Percentiles rank a stretch among this genome's conserved stretches.
Evolutionary conservation across 2,113 vertebrate genomes (phyloP).

Genomic region (Athene noctua): DNA sequence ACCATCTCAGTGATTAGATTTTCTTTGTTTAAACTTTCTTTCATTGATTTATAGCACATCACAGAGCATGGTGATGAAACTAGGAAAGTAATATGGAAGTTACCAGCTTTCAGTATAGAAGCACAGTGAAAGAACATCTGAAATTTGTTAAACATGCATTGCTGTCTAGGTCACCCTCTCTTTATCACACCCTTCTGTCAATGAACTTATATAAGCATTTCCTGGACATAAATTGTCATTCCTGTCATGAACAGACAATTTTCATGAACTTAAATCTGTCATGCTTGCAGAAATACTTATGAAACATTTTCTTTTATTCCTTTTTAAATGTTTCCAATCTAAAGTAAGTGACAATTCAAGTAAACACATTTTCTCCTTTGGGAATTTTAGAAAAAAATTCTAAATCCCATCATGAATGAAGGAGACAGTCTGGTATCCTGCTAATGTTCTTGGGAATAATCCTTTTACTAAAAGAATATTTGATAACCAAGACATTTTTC

Average conservation of each 20-base stretch:
- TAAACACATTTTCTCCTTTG: not conserved
- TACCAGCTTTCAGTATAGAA: not conserved
- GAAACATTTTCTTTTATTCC: not conserved
- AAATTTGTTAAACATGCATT: not conserved
- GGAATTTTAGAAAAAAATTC: not conserved
- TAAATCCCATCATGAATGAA: not conserved
- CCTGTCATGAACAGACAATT: not conserved
- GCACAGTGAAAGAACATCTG: not conserved
- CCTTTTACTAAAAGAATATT: not conserved
- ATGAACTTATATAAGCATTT: not conserved
- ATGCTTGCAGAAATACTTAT: not conserved
- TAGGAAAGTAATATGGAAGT: not conserved
- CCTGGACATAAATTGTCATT: not conserved
- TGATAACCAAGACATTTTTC: not conserved
- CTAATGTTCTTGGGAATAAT: not conserved
- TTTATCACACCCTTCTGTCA: not conserved
- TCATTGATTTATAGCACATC: not conserved
- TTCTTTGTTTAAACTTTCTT: not conserved
- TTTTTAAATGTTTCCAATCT: not conserved
- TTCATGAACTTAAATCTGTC: not conserved
- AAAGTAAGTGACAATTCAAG: not conserved
- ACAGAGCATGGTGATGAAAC: not conserved
- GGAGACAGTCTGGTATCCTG: not conserved
- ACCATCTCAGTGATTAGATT: not conserved
- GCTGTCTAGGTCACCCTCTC: not conserved